Evolutionary conservation across 2,797 vertebrate genomes (phyloP).

Genomic region (Pachyuromys duprasi): DNA sequence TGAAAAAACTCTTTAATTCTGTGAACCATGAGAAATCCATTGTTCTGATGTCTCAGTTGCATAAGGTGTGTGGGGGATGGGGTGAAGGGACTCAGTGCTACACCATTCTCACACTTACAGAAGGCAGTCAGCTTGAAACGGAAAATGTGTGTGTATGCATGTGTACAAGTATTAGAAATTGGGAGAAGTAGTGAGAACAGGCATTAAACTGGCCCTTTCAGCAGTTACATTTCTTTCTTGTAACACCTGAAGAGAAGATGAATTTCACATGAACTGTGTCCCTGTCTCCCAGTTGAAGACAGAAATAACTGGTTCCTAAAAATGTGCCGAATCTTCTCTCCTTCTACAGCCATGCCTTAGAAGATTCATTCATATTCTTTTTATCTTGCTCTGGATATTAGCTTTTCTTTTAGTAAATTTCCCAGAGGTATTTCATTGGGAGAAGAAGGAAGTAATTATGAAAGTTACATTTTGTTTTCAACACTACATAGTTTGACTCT

Average conservation of each 20-base stretch:
- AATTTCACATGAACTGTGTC: not conserved
- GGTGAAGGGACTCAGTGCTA: not conserved
- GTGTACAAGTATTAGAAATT: not conserved
- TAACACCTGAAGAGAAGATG: not conserved
- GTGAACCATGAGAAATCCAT: not conserved
- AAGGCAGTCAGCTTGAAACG: not conserved
- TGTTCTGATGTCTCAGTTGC: not conserved
- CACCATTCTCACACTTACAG: not conserved
- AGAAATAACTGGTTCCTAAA: not conserved
- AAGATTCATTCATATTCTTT: not conserved
- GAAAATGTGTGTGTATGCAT: not conserved
- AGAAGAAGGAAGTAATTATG: not conserved
- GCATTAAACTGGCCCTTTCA: not conserved
- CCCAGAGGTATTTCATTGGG: not conserved
- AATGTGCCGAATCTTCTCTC: not conserved
- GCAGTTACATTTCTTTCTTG: not conserved
- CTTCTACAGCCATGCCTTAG: not conserved
- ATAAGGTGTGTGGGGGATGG: not conserved
- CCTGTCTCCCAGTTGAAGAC: not conserved
- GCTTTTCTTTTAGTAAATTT: not conserved
- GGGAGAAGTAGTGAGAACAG: slow-evolving; percentile 17
- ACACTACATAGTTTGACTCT: not conserved
- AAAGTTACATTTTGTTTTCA: not conserved
- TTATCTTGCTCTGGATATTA: not conserved
- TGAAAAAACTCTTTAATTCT: not conserved